phyloP scores from a whole-genome alignment of 2,797 vertebrate genomes.

The Sus cebifrons region DNA sequence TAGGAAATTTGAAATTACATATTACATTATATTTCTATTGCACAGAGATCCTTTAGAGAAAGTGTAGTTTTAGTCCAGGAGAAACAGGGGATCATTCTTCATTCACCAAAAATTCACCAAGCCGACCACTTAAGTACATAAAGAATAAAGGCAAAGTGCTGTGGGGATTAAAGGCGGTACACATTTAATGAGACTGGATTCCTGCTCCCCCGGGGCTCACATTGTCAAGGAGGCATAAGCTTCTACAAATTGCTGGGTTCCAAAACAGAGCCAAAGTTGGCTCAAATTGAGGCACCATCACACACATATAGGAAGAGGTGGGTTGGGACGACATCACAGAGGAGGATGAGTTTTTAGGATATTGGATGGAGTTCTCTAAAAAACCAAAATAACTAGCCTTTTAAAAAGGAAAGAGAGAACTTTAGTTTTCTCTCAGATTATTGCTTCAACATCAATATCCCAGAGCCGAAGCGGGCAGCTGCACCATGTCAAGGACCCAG shows the following conservation, averaged over 20 bases:
- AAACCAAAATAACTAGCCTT: background rate
- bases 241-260: background rate
- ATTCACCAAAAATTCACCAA: background rate
- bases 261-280: background rate
- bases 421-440: background rate
- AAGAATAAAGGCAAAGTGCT: background rate
- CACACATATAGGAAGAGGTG: background rate
- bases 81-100: background rate
- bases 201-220: background rate
- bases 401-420: background rate
- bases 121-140: background rate
- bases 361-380: background rate
- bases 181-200: background rate
- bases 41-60: background rate
- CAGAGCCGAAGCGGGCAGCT: background rate
- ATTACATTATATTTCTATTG: background rate
- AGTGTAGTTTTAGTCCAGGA: background rate
- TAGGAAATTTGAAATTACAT: background rate
- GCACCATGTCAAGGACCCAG: background rate
- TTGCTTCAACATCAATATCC: background rate
- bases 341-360: background rate
- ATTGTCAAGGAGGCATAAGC: no score
- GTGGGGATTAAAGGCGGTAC: rapidly evolving
- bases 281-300: background rate
- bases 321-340: background rate